These are phyloP conservation scores for Eristalis arbustorum DNA, from an alignment of 2,888 invertebrate genomes.

Conservation along the genomic window DNA sequence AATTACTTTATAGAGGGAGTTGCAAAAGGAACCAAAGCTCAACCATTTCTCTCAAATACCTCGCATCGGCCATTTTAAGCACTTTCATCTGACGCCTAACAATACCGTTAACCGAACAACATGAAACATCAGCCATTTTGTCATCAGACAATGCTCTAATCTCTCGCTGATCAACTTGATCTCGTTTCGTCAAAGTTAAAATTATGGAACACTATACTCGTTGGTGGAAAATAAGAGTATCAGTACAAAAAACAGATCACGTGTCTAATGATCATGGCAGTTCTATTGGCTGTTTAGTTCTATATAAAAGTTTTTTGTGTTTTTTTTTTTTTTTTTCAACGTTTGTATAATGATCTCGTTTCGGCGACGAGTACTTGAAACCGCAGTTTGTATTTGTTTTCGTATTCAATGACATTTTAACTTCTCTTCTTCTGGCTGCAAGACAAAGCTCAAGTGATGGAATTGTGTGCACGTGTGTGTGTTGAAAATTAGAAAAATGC, in stretches of 20 bases:
- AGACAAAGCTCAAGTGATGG: slow-evolving; percentile 57
- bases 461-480: neutral
- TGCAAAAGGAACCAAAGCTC: too few species aligned
- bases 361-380: slow-evolving; percentile 57
- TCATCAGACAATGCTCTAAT: too few species aligned
- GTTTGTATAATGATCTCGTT: slow-evolving; percentile 49
- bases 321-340: slow-evolving; percentile 15
- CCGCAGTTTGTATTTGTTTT: slow-evolving; percentile 53
- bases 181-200: slow-evolving; percentile 31
- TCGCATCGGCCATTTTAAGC: too few species aligned
- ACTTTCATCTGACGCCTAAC: neutral
- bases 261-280: slow-evolving; percentile 62
- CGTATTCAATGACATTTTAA: slow-evolving; percentile 14
- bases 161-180: neutral
- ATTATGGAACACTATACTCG: slow-evolving; percentile 59
- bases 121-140: neutral
- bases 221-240: slow-evolving; percentile 54
- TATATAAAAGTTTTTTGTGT: slow-evolving; percentile 45
- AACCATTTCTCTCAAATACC: too few species aligned
- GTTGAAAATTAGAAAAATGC: slow-evolving; percentile 18
- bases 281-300: slow-evolving; percentile 66
- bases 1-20: too few species aligned
- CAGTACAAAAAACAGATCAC: slow-evolving; percentile 50
- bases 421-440: neutral
- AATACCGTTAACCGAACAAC: neutral